Conservation (phyloP, 2,797 vertebrate species). For the Sebastes flavidus region DNA sequence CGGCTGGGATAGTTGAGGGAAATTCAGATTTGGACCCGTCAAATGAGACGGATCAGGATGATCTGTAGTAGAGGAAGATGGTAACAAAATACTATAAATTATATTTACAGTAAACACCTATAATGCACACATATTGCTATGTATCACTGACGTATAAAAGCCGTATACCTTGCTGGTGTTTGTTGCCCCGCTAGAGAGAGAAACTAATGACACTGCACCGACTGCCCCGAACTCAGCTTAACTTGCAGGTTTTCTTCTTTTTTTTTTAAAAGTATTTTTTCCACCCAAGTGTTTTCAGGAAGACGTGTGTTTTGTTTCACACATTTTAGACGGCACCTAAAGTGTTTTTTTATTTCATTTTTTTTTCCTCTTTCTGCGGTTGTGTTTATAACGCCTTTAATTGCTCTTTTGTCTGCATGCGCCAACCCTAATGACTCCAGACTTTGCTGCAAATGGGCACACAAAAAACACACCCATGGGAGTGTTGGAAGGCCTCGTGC, state of each 20-base stretch:
- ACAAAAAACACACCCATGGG: conserved; percentile 41
- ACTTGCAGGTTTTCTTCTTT: background rate
- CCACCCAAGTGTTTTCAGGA: background rate
- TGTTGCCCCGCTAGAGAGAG: background rate
- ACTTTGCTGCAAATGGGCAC: conserved; percentile 41
- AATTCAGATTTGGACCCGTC: too few species aligned
- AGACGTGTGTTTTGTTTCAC: conserved; percentile 34
- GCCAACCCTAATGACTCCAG: conserved; percentile 65
- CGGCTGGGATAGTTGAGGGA: too few species aligned
- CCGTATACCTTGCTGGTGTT: background rate
- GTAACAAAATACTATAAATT: too few species aligned
- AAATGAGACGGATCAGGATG: too few species aligned
- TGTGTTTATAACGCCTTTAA: conserved; percentile 58
- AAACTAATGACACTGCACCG: background rate
- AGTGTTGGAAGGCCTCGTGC: conserved; percentile 26
- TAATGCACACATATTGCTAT: too few species aligned
- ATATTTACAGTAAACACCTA: too few species aligned
- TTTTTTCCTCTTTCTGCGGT: conserved; percentile 21
- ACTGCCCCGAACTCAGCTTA: background rate
- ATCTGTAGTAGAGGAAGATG: too few species aligned
- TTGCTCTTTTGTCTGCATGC: conserved; percentile 58
- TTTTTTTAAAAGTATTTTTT: background rate
- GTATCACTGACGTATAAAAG: too few species aligned
- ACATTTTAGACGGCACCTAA: conserved; percentile 13
- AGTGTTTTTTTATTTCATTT: background rate